Conservation (phyloP, 2,888 invertebrate genomes). For the Macrophya alboannulata region DNA sequence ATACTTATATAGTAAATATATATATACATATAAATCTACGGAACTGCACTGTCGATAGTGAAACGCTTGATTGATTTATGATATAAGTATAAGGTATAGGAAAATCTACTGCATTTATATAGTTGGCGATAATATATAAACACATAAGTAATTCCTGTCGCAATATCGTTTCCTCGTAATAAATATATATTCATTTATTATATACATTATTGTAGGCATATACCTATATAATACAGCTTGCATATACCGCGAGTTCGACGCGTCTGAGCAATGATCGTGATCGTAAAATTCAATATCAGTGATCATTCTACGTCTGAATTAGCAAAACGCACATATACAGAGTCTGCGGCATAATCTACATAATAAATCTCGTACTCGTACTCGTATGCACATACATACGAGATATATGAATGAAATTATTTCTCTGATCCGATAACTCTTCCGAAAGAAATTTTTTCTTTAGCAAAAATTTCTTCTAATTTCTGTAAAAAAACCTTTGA, state of each 20-base stretch:
- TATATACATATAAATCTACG: neutral
- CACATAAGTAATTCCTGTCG: constrained; percentile 46
- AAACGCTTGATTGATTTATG: constrained; percentile 21
- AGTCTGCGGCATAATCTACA: neutral
- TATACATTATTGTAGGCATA: neutral
- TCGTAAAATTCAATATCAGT: neutral
- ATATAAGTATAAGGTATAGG: neutral
- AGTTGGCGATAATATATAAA: constrained; percentile 66
- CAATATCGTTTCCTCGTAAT: constrained; percentile 33
- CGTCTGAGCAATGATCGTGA: neutral
- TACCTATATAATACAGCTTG: neutral
- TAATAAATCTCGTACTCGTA: neutral
- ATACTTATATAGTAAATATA: neutral
- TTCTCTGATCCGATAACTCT: too few relatives aligned
- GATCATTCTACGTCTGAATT: constrained; percentile 23
- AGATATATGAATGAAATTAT: neutral
- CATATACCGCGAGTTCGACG: too few relatives aligned
- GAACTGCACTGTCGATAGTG: constrained; percentile 6
- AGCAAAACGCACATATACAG: neutral
- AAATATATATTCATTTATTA: neutral
- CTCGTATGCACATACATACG: too few relatives aligned
- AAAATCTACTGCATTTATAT: constrained; percentile 57
- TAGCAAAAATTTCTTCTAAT: too few relatives aligned
- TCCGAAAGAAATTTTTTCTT: too few relatives aligned
- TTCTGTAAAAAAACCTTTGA: neutral